A percentile compares a stretch with the other conserved stretches of the same genome.
phyloP scores from a whole-genome alignment of 2,113 vertebrate species.

The Tachycineta bicolor region DNA sequence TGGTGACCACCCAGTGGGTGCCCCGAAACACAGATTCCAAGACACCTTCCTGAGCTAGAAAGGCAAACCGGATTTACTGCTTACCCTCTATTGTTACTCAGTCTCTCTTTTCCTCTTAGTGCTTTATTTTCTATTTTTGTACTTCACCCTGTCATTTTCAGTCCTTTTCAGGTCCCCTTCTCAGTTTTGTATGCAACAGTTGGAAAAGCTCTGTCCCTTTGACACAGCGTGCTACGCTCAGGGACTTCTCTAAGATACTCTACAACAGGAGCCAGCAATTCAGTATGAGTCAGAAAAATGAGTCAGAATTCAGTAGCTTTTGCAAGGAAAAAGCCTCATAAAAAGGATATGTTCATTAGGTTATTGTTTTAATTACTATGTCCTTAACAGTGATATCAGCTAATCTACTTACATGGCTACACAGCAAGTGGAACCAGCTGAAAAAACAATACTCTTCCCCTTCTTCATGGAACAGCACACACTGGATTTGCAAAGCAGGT shows the following conservation, averaged over 20 bases:
- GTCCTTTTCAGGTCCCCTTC: slow-evolving; percentile 23
- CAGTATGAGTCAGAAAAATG: neutral
- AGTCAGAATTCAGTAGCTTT: slow-evolving; percentile 11
- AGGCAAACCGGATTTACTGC: slow-evolving; percentile 57
- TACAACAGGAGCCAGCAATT: neutral
- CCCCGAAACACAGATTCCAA: slow-evolving; percentile 45
- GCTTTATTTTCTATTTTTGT: slow-evolving; percentile 49
- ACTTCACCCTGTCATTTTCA: slow-evolving; percentile 56
- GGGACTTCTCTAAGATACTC: neutral
- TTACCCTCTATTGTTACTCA: slow-evolving; percentile 26
- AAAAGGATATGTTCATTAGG: neutral
- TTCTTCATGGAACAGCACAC: neutral
- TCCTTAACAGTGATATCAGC: neutral
- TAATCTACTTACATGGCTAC: neutral
- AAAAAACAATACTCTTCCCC: slow-evolving; percentile 53
- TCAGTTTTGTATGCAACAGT: neutral
- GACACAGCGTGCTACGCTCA: rapidly evolving
- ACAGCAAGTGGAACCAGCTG: slow-evolving; percentile 45
- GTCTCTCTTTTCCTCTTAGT: slow-evolving; percentile 26
- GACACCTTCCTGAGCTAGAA: slow-evolving; percentile 43
- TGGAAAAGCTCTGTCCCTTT: neutral
- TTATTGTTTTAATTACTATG: slow-evolving; percentile 16
- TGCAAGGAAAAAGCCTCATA: neutral
- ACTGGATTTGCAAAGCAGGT: slow-evolving; percentile 43
- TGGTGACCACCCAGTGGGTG: slow-evolving; percentile 65